Evolutionary conservation across 2,888 invertebrate species (phyloP), one percentile per base, ranked within the genome.

Genomic region (Calameuta idolon): DNA sequence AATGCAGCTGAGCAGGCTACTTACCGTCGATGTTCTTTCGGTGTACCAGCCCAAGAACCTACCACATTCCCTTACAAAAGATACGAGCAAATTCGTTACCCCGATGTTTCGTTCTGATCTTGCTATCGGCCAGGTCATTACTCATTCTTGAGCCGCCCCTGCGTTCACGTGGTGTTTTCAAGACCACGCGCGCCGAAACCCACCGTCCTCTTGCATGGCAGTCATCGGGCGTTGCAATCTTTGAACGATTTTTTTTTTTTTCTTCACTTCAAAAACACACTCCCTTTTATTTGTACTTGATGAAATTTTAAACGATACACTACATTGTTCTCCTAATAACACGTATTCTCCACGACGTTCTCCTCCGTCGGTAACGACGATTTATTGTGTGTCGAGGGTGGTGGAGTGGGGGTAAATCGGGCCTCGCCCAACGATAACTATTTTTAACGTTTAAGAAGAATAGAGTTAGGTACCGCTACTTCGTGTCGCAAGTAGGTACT

Each of bases 41-140:
- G 69, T 69, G 75, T 76, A 35, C 75, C 23, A 12, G 34, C 79
- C 12, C 37, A 35, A 34, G 73, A 33, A 76, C 35, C 74, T 34
- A 34, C 74, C 34, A 30, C 74, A 34, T 34, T 71, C 74, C 12
- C 74, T 12, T 30, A 34, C 69, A 79, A 81, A 76, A 84, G 79
- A 81, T 84, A 81, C 82, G 81, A 84, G 81, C 76, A 81, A 84
- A 84, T 83, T 84, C 81, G 81, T 84, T 83, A 81, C 81, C 75
- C 74, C 55, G 35, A 69, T 74, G 37, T 74, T 74, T 74, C 73
- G 77, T 77, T 77, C 73, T 79, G 75, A 81, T 78, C 79, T 82
- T 77, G 76, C 78, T 81, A 81, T 83, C 83, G 80, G 40, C 77
- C 80, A 75, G 77, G 74, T 79, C 81, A 80, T 83, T 81, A 81